phyloP scores from a whole-genome alignment of 2,888 invertebrate species.

The Campaea margaritaria region DNA sequence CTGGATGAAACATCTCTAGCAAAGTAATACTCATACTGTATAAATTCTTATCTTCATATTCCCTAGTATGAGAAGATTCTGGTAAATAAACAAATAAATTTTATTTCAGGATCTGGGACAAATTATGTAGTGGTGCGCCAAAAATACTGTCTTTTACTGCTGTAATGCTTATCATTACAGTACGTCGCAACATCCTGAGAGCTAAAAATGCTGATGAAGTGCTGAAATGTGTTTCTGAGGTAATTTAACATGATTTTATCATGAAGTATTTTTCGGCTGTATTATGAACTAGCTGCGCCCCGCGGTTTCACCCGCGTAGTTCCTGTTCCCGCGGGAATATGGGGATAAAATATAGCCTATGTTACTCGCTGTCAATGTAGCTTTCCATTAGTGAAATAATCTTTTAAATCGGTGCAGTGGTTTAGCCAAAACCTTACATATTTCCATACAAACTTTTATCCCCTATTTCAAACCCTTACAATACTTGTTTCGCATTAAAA shows the following conservation, averaged over 20 bases:
- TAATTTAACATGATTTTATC: conserved; percentile 35
- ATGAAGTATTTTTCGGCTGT: background rate
- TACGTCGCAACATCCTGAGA: conserved; percentile 87
- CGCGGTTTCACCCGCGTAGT: too few relatives aligned
- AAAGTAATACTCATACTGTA: conserved; percentile 84
- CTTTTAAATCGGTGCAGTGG: too few relatives aligned
- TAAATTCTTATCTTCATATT: background rate
- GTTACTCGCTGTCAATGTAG: too few relatives aligned
- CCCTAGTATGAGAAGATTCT: background rate
- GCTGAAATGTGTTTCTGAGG: conserved; percentile 88
- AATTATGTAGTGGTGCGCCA: conserved; percentile 93
- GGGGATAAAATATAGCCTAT: too few relatives aligned
- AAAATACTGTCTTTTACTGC: conserved; percentile 93
- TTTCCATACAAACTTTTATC: too few relatives aligned
- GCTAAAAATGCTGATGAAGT: conserved; percentile 86
- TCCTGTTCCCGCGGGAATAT: too few relatives aligned
- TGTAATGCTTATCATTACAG: conserved; percentile 89
- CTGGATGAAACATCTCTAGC: conserved; percentile 91
- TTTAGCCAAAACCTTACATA: too few relatives aligned
- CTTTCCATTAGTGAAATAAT: too few relatives aligned
- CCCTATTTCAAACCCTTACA: too few relatives aligned
- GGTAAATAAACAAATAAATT: background rate
- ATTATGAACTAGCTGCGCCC: too few relatives aligned
- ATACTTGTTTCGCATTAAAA: too few relatives aligned
- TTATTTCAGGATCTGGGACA: conserved; percentile 93